Evolutionary conservation across 2,888 invertebrate genomes (phyloP), one percentile per base, ranked within the genome.

Genomic region (Mythimna lalbum): DNA sequence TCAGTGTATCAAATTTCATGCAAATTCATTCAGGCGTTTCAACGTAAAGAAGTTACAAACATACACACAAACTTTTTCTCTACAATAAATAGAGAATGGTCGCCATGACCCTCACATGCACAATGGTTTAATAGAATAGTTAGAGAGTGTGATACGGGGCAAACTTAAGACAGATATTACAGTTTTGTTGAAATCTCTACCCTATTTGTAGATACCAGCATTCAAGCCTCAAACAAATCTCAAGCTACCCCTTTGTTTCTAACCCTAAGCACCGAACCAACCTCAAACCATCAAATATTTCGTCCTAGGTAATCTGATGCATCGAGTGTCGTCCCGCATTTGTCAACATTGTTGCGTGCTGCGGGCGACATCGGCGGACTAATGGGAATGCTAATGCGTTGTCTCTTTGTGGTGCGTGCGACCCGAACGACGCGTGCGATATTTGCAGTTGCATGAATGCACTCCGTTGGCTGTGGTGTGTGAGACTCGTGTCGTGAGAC

Each of bases 301-400:
- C 62, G 39, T 52, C 64, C 10, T 49, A 52, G 55, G 39, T 49
- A 67, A 80, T 68, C 53, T 60, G 31, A 75, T 60, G 80, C 69
- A 59, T 69, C 43, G 55, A 63, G 56, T 80, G 80, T 73, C 56
- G 61, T 10, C 47, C 57, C 57, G 75, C 69, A 74, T 82, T 82
- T 85, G 86, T 86, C 85, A 86, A 84, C 86, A 86, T 33, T 47
- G 68, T 74, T 70, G 74, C 80, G 76, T 73, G 83, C 72, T 82
- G 82, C 78, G 83, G 83, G 78, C 79, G 81, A 75, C 84, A 80
- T 77, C 74, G 73, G 63, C 64, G 68, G 70, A 74, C 75, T 85
- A 85, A 85, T 85, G 84, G 85, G 74, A 82, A 85, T 85, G 86
- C 84, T 85, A 85, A 84, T 84, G 77, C 67, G 69, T 72, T 66